A percentile compares a stretch with the other conserved stretches of the same genome.
Conservation (phyloP, 2,888 invertebrate species). For the Chymomyza caudatula region DNA sequence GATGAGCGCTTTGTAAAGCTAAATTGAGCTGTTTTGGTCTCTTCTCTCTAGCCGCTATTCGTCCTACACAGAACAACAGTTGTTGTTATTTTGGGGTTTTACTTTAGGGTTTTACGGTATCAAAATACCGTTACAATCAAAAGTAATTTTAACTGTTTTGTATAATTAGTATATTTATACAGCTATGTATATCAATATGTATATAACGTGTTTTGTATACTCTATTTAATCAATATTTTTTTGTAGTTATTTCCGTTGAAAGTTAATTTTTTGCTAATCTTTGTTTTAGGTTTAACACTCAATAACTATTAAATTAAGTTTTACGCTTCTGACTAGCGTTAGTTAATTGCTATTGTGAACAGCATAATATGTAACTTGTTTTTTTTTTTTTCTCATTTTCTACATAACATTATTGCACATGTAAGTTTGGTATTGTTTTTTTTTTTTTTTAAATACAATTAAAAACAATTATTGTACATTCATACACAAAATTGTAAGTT, state of each 20-base stretch:
- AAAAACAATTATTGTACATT: background rate
- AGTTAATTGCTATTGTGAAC: constrained; percentile 51
- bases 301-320: constrained; percentile 34
- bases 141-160: background rate
- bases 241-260: constrained; percentile 37
- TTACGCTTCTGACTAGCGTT: constrained; percentile 42
- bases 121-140: no score
- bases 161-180: background rate
- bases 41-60: no score
- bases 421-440: background rate
- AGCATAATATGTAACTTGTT: constrained; percentile 62
- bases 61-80: no score
- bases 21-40: no score
- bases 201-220: constrained; percentile 51
- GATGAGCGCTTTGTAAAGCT: no score
- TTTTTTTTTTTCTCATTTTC: constrained; percentile 24
- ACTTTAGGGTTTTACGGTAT: no score
- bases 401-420: constrained; percentile 64
- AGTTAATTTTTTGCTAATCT: background rate
- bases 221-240: constrained; percentile 54
- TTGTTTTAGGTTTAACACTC: constrained; percentile 17
- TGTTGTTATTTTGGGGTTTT: no score
- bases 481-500: background rate
- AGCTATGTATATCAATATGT: constrained; percentile 37
- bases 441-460: background rate